Percentiles rank a stretch among this genome's conserved stretches.
phyloP scores from a whole-genome alignment of 2,888 invertebrate species.

The Pterostichus niger region DNA sequence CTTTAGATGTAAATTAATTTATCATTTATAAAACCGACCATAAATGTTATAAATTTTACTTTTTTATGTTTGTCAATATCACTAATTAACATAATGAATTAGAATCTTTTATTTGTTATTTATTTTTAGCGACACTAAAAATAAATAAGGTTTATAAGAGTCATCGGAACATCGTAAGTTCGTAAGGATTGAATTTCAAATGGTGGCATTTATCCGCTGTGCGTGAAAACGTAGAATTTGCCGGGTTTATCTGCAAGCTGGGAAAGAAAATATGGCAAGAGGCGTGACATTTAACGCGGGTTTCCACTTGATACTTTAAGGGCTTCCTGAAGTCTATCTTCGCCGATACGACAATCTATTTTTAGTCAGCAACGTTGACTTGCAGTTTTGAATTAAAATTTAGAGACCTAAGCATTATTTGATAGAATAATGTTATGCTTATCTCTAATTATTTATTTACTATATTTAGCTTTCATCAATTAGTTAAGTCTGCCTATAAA shows the following conservation, averaged over 20 bases:
- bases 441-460: neutral
- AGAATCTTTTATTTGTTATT: too few relatives aligned
- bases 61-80: too few relatives aligned
- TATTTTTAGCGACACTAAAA: too few relatives aligned
- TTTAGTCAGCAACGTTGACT: constrained; percentile 39
- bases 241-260: constrained; percentile 35
- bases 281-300: constrained; percentile 63
- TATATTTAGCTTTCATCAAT: neutral
- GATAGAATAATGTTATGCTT: neutral
- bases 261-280: constrained; percentile 48
- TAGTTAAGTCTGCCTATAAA: neutral
- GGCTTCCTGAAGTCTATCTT: constrained; percentile 60
- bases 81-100: neutral
- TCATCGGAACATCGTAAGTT: too few relatives aligned
- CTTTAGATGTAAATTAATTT: too few relatives aligned
- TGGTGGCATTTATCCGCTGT: constrained; percentile 30
- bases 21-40: too few relatives aligned
- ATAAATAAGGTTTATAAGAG: neutral
- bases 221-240: constrained; percentile 49
- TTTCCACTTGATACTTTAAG: constrained; percentile 61
- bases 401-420: neutral
- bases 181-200: constrained; percentile 25
- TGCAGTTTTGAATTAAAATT: constrained; percentile 22
- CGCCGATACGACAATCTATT: constrained; percentile 63
- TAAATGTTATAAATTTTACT: too few relatives aligned